These are phyloP conservation scores for Chrysotoxum bicinctum DNA, from an alignment of 2,888 invertebrate genomes.

Conservation along the genomic window DNA sequence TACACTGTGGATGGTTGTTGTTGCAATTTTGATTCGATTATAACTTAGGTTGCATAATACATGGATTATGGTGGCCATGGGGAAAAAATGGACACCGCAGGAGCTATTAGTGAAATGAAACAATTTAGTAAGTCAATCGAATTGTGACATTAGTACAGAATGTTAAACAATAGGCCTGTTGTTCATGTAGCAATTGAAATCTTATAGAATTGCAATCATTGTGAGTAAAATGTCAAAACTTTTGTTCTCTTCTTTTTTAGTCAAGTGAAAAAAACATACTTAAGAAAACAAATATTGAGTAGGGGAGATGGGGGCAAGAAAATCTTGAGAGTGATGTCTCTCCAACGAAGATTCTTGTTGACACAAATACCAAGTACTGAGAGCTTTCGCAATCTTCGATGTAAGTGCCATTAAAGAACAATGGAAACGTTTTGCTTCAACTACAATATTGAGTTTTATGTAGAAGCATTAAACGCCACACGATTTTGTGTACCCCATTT, in stretches of 20 bases:
- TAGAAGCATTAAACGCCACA: too few species aligned
- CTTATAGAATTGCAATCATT: background rate
- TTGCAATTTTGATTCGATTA: conserved; percentile 1
- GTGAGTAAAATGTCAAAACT: background rate
- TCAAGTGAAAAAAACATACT: background rate
- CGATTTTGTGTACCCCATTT: too few species aligned
- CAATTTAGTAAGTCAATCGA: background rate
- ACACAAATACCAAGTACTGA: too few species aligned
- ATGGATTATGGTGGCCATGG: background rate
- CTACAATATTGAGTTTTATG: too few species aligned
- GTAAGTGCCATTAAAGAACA: too few species aligned
- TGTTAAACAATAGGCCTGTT: background rate
- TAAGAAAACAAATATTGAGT: too few species aligned
- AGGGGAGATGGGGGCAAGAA: too few species aligned
- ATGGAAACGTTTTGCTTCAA: too few species aligned
- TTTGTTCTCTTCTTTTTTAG: background rate
- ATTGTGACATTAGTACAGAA: background rate
- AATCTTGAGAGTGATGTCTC: too few species aligned
- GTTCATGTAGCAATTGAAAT: background rate
- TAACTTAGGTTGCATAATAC: conserved; percentile 12
- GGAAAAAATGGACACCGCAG: background rate
- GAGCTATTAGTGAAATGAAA: conserved; percentile 3
- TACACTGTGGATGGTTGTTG: background rate
- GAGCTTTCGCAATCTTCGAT: too few species aligned
- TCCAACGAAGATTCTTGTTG: too few species aligned